Percentiles rank a stretch among this genome's conserved stretches.
Evolutionary conservation across 2,113 vertebrate genomes (phyloP).

Genomic region (Ammospiza caudacuta): DNA sequence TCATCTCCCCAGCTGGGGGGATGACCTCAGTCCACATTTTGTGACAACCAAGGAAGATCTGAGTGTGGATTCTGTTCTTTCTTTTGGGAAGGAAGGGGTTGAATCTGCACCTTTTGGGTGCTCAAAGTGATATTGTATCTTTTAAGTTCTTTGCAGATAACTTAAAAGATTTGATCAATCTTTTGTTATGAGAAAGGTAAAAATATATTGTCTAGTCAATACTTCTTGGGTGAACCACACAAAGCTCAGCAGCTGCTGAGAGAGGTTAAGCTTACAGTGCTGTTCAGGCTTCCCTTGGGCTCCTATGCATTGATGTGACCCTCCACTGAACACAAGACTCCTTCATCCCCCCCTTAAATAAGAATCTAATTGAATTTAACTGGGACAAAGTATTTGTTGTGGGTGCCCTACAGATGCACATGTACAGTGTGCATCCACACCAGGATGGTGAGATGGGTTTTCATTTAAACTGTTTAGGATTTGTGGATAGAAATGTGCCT

Average conservation of each 20-base stretch:
- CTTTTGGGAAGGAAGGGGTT: neutral
- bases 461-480: neutral
- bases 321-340: neutral
- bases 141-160: neutral
- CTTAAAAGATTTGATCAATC: neutral
- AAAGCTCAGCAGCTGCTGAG: neutral
- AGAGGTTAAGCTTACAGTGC: neutral
- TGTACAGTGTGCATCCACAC: neutral
- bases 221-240: neutral
- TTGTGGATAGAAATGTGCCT: neutral
- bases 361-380: neutral
- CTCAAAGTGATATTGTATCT: neutral
- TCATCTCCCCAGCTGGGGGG: neutral
- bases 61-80: neutral
- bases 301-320: neutral
- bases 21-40: neutral
- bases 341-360: neutral
- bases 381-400: neutral
- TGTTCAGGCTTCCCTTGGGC: neutral
- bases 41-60: neutral
- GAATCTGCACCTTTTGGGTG: neutral
- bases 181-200: neutral
- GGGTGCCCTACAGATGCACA: neutral
- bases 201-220: neutral
- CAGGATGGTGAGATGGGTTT: neutral